Percentiles rank a stretch among this genome's conserved stretches.
Evolutionary conservation across 2,797 vertebrate genomes (phyloP).

Genomic region (Coilia nasus): DNA sequence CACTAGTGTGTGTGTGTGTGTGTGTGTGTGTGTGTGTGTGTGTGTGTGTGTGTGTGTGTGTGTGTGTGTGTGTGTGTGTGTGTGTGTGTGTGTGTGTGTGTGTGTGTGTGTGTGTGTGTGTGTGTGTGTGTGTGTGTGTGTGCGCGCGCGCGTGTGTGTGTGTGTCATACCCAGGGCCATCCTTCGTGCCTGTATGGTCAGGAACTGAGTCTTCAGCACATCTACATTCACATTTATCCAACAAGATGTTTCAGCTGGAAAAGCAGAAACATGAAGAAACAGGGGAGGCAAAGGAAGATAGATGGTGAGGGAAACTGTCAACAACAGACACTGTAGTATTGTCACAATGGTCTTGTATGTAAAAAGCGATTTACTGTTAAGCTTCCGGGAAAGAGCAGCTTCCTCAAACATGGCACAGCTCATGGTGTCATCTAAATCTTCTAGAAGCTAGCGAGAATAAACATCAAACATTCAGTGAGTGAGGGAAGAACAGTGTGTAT

Average conservation of each 20-base stretch:
- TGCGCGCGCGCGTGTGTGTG: background rate
- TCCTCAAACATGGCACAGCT: conserved; percentile 90
- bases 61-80: background rate
- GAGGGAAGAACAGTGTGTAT: background rate
- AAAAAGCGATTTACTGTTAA: conserved; percentile 80
- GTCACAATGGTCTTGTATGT: background rate
- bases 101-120: background rate
- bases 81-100: background rate
- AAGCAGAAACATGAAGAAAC: background rate
- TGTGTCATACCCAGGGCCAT: conserved; percentile 80
- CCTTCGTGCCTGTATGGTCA: conserved; percentile 79
- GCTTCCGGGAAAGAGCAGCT: conserved; percentile 84
- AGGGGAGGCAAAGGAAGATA: background rate
- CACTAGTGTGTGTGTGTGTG: too few relatives aligned
- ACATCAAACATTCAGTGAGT: background rate
- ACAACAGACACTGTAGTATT: background rate
- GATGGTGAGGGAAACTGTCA: background rate
- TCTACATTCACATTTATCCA: conserved; percentile 86
- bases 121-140: too few relatives aligned
- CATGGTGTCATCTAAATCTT: conserved; percentile 92
- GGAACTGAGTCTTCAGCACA: conserved; percentile 80
- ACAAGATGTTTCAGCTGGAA: conserved; percentile 79
- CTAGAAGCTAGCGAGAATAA: conserved; percentile 78
- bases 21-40: too few relatives aligned
- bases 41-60: too few relatives aligned